These are phyloP conservation scores for Seriola aureovittata DNA, from an alignment of 2,113 vertebrate species.

Conservation along the genomic window DNA sequence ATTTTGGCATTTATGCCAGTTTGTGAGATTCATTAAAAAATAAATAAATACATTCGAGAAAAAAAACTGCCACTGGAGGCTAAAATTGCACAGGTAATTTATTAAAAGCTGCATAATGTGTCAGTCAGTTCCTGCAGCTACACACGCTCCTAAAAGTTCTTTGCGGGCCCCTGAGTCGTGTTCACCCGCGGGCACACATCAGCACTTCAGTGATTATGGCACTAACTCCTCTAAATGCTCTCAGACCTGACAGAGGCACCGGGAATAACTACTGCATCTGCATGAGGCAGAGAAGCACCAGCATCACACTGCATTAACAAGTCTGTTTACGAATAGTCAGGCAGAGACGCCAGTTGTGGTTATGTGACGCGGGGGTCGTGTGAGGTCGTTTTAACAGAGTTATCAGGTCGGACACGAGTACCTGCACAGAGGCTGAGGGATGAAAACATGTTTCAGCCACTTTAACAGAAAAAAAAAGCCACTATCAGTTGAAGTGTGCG, in stretches of 20 bases:
- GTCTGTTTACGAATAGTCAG: too few relatives aligned
- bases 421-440: too few relatives aligned
- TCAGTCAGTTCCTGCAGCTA: background rate
- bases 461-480: too few relatives aligned
- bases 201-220: background rate
- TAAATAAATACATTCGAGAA: too few relatives aligned
- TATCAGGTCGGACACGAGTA: too few relatives aligned
- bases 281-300: background rate
- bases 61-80: background rate
- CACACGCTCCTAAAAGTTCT: background rate
- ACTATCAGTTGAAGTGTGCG: too few relatives aligned
- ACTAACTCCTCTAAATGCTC: background rate
- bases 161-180: background rate
- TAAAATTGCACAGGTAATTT: background rate
- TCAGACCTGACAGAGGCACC: background rate
- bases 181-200: background rate
- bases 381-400: too few relatives aligned
- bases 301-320: too few relatives aligned
- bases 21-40: background rate
- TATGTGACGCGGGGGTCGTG: too few relatives aligned
- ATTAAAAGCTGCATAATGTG: background rate
- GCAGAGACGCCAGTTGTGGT: too few relatives aligned
- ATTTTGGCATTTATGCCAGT: background rate
- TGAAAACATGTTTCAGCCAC: too few relatives aligned
- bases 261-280: background rate